Percentiles rank a stretch among this genome's conserved stretches.
Evolutionary conservation across 2,797 vertebrate species (phyloP).

Genomic region (Lycodopsis pacificus): DNA sequence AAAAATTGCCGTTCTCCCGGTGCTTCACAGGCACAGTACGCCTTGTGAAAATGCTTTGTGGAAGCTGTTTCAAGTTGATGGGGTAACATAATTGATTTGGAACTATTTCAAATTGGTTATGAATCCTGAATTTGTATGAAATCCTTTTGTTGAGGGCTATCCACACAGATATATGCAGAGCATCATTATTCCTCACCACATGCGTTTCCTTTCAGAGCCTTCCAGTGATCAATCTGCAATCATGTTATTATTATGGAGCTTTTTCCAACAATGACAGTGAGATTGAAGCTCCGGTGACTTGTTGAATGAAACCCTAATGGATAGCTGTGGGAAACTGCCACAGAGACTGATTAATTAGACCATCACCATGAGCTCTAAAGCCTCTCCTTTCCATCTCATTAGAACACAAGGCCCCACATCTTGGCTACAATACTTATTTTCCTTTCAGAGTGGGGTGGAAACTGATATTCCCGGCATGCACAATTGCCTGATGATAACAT

Average conservation of each 20-base stretch:
- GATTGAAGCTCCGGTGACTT: slow-evolving; percentile 74
- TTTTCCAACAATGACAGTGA: slow-evolving; percentile 77
- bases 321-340: slow-evolving; percentile 88
- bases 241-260: slow-evolving; percentile 80
- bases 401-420: slow-evolving; percentile 84
- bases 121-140: slow-evolving; percentile 61
- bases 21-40: slow-evolving; percentile 40
- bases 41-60: slow-evolving; percentile 50
- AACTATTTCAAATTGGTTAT: slow-evolving; percentile 60
- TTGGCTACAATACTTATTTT: slow-evolving; percentile 90
- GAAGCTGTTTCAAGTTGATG: slow-evolving; percentile 55
- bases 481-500: slow-evolving; percentile 83
- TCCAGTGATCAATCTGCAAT: slow-evolving; percentile 79
- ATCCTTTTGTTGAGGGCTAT: slow-evolving; percentile 59
- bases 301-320: slow-evolving; percentile 84
- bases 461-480: slow-evolving; percentile 88
- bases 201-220: slow-evolving; percentile 71
- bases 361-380: slow-evolving; percentile 87
- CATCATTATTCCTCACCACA: slow-evolving; percentile 75
- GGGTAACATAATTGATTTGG: slow-evolving; percentile 70
- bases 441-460: slow-evolving; percentile 85
- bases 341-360: slow-evolving; percentile 91
- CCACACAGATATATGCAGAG: slow-evolving; percentile 40
- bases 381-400: slow-evolving; percentile 87
- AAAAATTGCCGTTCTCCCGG: slow-evolving; percentile 47